Conservation (phyloP, 2,113 vertebrate genomes). For the Amblyornis subalaris region DNA sequence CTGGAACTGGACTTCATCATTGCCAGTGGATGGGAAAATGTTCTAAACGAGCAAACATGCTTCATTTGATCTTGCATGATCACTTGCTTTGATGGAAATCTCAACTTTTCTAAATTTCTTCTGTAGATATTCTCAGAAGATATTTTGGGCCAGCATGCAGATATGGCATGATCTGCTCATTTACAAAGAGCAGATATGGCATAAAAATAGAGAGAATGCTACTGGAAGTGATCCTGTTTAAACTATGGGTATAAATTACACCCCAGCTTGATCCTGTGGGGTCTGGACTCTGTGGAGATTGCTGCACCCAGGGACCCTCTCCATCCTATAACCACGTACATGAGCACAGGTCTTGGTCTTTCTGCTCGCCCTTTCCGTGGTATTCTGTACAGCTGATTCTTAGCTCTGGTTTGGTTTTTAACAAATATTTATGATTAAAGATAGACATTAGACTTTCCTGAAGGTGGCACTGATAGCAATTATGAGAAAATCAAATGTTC, state of each 20-base stretch:
- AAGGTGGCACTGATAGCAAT: neutral
- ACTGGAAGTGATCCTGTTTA: neutral
- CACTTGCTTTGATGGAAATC: neutral
- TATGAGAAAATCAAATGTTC: neutral
- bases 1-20: neutral
- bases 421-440: neutral
- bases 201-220: neutral
- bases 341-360: neutral
- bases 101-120: neutral
- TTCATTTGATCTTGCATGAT: neutral
- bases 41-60: neutral
- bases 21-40: neutral
- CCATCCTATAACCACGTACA: fast-evolving
- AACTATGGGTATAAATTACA: neutral
- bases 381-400: neutral
- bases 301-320: neutral
- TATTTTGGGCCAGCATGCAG: fast-evolving
- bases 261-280: neutral
- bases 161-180: too few species aligned
- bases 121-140: neutral
- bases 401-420: neutral
- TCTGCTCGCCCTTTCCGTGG: fast-evolving
- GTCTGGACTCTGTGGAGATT: neutral
- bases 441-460: neutral
- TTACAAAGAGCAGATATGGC: neutral